These are phyloP conservation scores for Bellardia pandia DNA, from an alignment of 2,888 invertebrate genomes.

Conservation along the genomic window DNA sequence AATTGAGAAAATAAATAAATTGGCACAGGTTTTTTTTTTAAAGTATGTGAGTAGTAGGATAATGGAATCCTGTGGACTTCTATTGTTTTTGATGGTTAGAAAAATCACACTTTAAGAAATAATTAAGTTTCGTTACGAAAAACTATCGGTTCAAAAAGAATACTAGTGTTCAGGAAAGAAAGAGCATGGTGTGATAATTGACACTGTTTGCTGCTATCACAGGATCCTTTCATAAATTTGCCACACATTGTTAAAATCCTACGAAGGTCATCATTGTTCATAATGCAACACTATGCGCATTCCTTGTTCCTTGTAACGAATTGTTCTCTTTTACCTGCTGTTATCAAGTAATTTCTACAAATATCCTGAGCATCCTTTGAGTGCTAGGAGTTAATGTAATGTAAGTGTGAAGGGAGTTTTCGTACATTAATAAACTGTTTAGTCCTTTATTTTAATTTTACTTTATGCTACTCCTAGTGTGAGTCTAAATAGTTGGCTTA, in stretches of 20 bases:
- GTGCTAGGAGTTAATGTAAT: background rate
- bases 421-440: conserved; percentile 66
- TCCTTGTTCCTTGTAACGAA: background rate
- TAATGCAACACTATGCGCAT: conserved; percentile 24
- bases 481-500: conserved; percentile 23
- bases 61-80: conserved; percentile 10
- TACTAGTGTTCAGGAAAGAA: background rate
- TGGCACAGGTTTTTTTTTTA: conserved; percentile 68
- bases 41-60: background rate
- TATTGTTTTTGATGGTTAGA: conserved; percentile 58
- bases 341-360: conserved; percentile 31
- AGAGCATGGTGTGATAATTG: conserved; percentile 79
- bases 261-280: background rate
- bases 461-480: conserved; percentile 71
- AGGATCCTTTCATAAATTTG: conserved; percentile 76
- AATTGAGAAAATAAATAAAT: conserved; percentile 43
- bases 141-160: background rate
- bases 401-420: conserved; percentile 55
- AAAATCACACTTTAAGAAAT: conserved; percentile 64
- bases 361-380: background rate
- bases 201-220: conserved; percentile 74
- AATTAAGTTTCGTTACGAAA: conserved; percentile 33
- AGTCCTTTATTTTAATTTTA: conserved; percentile 33
- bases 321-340: conserved; percentile 50
- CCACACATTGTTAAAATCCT: conserved; percentile 79